Evolutionary conservation across 2,113 vertebrate genomes (phyloP), one percentile per base, ranked within the genome.

Genomic region (Rhinolophus sinicus): DNA sequence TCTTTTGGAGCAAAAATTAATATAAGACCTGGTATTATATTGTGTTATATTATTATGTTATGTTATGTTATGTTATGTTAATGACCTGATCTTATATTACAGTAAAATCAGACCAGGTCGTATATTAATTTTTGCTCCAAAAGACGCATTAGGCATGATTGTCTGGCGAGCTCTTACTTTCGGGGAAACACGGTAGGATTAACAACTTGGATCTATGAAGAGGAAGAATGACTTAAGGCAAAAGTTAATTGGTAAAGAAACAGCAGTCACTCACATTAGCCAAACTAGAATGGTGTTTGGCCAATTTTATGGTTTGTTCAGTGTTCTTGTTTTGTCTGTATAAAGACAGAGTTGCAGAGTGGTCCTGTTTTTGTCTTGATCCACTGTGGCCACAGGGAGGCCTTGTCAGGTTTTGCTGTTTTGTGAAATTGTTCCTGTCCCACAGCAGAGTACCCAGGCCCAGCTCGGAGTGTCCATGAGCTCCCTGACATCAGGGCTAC

Each of bases 291-390:
- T 56, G 40, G 35, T 3, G 4, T 88, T 80, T 50, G 30, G 8
- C 28, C 50, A 84, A 40, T 88, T 88, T 70, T n/a, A 2, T 62
- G 22, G 5, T 85, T 88, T 82, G 40, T 30, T 54, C 19, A 33
- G 22, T 56, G 24, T 90, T 97, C 67, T 70, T 70, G 16, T 67
- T 87, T 85, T 52, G 2, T 85, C 35, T 86, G 22, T 76, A 13
- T 60, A 67, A 33, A 72, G 30, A 52, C 1, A 11, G 12, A 30
- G 64, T 88, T 77, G 16, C n/a, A 40, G 56, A 38, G 33, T 13
- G 11, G 11, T 21, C 28, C 91, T 93, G 22, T 67, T 76, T 96
- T 81, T 83, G 40, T 60, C 65, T 84, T 91, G 44, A 81, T 82
- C 16, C 30, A 22, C 14, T 85, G 5, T 93, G 58, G 81, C 65